phyloP scores from a whole-genome alignment of 2,797 vertebrate genomes.

The Neosalanx taihuensis region DNA sequence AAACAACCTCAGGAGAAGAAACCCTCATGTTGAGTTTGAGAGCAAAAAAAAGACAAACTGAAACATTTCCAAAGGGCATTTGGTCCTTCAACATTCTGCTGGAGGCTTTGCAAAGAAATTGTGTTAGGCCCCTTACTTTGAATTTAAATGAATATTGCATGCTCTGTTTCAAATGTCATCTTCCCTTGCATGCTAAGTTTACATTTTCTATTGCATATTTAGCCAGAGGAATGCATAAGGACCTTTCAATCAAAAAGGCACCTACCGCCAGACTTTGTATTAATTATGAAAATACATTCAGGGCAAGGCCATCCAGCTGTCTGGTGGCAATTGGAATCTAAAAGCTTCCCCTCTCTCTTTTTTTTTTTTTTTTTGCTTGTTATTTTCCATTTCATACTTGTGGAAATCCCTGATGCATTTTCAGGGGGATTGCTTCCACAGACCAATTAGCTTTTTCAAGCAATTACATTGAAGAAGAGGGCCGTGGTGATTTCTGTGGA shows the following conservation, averaged over 20 bases:
- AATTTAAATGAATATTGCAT: slow-evolving; percentile 70
- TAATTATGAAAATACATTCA: slow-evolving; percentile 82
- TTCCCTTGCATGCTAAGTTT: slow-evolving; percentile 66
- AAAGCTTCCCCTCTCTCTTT: slow-evolving; percentile 70
- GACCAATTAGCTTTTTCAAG: slow-evolving; percentile 75
- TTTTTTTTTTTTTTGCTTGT: slow-evolving; percentile 65
- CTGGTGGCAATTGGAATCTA: slow-evolving; percentile 70
- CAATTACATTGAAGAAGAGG: slow-evolving; percentile 68
- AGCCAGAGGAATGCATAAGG: slow-evolving; percentile 61
- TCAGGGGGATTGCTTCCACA: slow-evolving; percentile 61
- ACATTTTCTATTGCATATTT: slow-evolving; percentile 70
- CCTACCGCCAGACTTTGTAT: slow-evolving; percentile 70
- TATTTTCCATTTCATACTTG: slow-evolving; percentile 68
- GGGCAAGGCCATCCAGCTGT: slow-evolving; percentile 76
- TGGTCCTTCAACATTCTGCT: slow-evolving; percentile 53
- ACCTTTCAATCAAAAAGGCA: slow-evolving; percentile 71
- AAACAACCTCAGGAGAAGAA: background rate
- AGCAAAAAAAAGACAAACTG: slow-evolving; percentile 30
- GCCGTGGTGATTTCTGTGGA: slow-evolving; percentile 57
- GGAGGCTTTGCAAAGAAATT: slow-evolving; percentile 47
- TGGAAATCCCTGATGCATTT: slow-evolving; percentile 69
- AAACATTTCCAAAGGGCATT: slow-evolving; percentile 42
- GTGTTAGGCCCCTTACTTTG: slow-evolving; percentile 54
- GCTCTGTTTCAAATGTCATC: slow-evolving; percentile 73
- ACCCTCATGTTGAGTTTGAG: slow-evolving; percentile 24